Evolutionary conservation across 2,113 vertebrate species (phyloP), one percentile per base, ranked within the genome.

Genomic region (Pelvicachromis taeniatus): DNA sequence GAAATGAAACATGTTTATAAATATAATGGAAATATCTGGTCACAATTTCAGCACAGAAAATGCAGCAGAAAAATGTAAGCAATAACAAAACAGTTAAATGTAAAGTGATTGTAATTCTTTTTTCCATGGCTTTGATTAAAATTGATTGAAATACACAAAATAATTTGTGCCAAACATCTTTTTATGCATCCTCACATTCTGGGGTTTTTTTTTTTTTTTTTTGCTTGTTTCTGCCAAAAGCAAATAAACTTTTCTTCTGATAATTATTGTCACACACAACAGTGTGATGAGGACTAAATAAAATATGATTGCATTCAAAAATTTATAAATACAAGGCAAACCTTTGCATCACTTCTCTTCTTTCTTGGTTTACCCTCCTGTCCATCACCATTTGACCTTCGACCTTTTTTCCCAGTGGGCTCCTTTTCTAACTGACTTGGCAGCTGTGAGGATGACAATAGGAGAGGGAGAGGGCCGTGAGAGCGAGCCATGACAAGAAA

Each of bases 361-460:
- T 96, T 97, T 94, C 97, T 97, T 87, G 97, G 96, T 96, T 98
- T 99, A 93, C 95, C 97, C 97, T 98, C 98, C 95, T 98, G 98
- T 97, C 98, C 97, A 91, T 99, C 98, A 95, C 97, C 95, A 90
- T 98, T 99, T 96, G 97, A 97, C 97, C 97, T 97, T 91, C 97
- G 98, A 90, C 96, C 96, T 97, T 98, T 98, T 93, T 97, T 98
- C 96, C 96, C 97, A 86, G 95, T 94, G 93, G 96, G 97, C 90
- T 97, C 97, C 95, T 96, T 97, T 92, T 93, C 95, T 88, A 95
- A 92, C 93, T 95, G 95, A 91, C 94, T 94, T 26, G 95, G 95
- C 95, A 96, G 95, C 96, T 96, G 96, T 82, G 77, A 85, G 80
- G 88, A 94, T 58, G 93, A 96, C 95, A 96, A 96, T 94, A 88